Conservation (phyloP, 2,888 invertebrate genomes). For the Crepidodera aurea region DNA sequence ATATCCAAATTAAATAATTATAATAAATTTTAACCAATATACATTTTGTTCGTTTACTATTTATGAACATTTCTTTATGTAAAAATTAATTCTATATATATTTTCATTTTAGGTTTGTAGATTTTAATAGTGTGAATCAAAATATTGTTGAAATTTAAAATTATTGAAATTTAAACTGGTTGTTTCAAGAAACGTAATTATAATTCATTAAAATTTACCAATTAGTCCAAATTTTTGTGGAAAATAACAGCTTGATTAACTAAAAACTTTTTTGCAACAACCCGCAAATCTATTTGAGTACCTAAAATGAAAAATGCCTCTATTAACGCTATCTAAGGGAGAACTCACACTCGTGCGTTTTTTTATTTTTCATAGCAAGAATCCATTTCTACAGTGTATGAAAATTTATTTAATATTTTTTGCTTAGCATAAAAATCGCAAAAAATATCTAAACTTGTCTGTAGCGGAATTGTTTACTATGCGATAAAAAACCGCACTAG, state of each 20-base stretch:
- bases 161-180: neutral
- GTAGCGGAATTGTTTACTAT: too few species aligned
- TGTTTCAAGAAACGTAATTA: neutral
- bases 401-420: too few species aligned
- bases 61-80: too few species aligned
- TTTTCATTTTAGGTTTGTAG: neutral
- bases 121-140: neutral
- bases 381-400: too few species aligned
- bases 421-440: too few species aligned
- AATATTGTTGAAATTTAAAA: too few species aligned
- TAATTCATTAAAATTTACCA: neutral
- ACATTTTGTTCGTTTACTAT: too few species aligned
- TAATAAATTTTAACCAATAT: too few species aligned
- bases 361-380: too few species aligned
- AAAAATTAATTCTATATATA: neutral
- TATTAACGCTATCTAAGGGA: conserved; percentile 22
- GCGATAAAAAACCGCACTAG: neutral
- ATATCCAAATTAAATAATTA: too few species aligned
- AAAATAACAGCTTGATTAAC: neutral
- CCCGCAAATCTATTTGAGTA: neutral
- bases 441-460: too few species aligned
- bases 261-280: neutral
- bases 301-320: conserved; percentile 4
- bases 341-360: neutral
- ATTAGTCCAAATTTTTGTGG: neutral